These are phyloP conservation scores for Urocitellus parryii DNA, from an alignment of 2,113 vertebrate species.

Conservation along the genomic window DNA sequence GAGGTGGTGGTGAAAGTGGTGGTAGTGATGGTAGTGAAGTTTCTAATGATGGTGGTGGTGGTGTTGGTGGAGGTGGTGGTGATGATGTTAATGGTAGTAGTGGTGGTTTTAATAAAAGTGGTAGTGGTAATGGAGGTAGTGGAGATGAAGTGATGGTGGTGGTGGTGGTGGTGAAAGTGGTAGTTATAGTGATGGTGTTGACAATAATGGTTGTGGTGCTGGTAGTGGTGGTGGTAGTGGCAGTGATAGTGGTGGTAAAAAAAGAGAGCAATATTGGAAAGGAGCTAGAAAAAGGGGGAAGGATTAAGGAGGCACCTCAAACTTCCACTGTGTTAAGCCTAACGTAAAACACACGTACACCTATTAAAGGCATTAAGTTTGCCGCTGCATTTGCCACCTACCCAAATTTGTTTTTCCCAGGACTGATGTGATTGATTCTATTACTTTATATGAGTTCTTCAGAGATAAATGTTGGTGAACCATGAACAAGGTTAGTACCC, in stretches of 20 bases:
- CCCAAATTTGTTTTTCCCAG: not conserved
- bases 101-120: not conserved
- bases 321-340: not conserved
- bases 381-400: not conserved
- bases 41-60: fast-evolving
- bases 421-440: not conserved
- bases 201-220: not conserved
- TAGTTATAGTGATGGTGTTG: not conserved
- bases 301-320: not conserved
- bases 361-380: not conserved
- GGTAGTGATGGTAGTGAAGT: not conserved
- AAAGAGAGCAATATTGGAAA: not conserved
- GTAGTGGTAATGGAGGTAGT: not conserved
- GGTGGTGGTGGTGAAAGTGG: no score
- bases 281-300: not conserved
- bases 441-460: not conserved
- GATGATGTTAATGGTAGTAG: not conserved
- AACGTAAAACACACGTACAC: not conserved
- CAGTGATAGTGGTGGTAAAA: not conserved
- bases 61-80: no score
- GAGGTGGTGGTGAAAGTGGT: not conserved
- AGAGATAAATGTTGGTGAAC: not conserved
- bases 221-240: not conserved
- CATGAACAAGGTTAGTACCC: not conserved
- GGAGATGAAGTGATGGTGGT: no score